Evolutionary conservation across 1,140 invertebrate genomes (phyloP).

Genomic region (Orussus abietinus): DNA sequence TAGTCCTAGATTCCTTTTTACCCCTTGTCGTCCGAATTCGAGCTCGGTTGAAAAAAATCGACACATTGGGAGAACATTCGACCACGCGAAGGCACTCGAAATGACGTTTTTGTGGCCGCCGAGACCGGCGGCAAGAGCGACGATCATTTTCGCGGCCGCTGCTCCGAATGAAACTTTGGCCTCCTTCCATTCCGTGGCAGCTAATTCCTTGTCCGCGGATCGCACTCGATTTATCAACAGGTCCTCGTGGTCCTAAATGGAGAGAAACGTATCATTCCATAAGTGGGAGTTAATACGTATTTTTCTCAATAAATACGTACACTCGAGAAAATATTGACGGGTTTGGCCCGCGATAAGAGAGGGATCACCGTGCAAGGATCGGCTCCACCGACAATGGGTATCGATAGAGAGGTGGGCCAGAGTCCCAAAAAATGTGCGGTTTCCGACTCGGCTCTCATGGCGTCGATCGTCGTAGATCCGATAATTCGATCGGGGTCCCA

Average conservation of each 20-base stretch:
- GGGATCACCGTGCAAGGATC: conserved; percentile 38
- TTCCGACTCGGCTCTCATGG: conserved; percentile 33
- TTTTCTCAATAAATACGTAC: conserved; percentile 23
- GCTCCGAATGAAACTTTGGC: conserved; percentile 27
- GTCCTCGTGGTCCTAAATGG: conserved; percentile 25
- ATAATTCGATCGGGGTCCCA: conserved; percentile 38
- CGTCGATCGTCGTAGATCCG: conserved; percentile 32
- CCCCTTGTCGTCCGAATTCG: conserved; percentile 31
- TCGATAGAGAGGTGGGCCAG: conserved; percentile 30
- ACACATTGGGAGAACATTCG: conserved; percentile 36
- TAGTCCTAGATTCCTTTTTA: conserved; percentile 30
- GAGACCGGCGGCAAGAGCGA: conserved; percentile 27
- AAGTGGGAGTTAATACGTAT: conserved; percentile 7
- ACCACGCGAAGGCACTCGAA: conserved; percentile 33
- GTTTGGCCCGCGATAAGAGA: conserved; percentile 31
- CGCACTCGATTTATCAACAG: conserved; percentile 27
- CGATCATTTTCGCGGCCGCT: conserved; percentile 36
- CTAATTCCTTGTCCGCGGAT: conserved; percentile 21
- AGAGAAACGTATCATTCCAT: conserved; percentile 8
- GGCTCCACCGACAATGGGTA: conserved; percentile 40
- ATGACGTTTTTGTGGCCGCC: conserved; percentile 21
- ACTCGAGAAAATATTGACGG: conserved; percentile 25
- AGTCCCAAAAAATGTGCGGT: conserved; percentile 33
- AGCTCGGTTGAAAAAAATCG: conserved; percentile 35
- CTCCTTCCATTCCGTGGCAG: conserved; percentile 12